phyloP scores from a whole-genome alignment of 2,113 vertebrate genomes.

The Rynchops niger region DNA sequence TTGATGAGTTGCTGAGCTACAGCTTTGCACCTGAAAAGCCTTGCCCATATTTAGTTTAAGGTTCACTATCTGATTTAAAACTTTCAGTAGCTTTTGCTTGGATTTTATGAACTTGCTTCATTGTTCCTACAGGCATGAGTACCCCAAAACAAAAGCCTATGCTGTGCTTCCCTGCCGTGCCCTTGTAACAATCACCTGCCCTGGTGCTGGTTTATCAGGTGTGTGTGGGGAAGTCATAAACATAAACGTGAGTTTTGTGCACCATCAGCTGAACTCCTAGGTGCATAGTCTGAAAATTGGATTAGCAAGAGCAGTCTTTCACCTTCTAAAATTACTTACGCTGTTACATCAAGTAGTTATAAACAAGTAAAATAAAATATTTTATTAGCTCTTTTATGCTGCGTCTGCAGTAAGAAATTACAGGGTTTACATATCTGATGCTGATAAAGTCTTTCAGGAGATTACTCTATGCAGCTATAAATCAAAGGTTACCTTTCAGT shows the following conservation, averaged over 20 bases:
- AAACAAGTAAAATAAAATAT: slow-evolving; percentile 38
- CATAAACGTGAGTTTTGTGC: not conserved
- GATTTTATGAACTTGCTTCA: not conserved
- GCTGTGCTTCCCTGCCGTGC: not conserved
- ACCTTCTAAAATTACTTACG: not conserved
- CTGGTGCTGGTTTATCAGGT: not conserved
- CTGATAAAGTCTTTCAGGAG: not conserved
- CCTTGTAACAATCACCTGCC: not conserved
- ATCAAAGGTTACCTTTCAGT: slow-evolving; percentile 63
- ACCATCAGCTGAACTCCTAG: not conserved
- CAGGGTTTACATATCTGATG: slow-evolving; percentile 20
- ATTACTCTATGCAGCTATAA: slow-evolving; percentile 36
- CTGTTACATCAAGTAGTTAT: not conserved
- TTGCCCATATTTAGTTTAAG: not conserved
- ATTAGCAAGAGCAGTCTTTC: not conserved
- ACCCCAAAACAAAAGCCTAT: not conserved
- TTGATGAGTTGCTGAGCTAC: not conserved
- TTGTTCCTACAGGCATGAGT: not conserved
- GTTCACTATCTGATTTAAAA: not conserved
- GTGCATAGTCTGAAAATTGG: not conserved
- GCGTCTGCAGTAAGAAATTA: slow-evolving; percentile 32
- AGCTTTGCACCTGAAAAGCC: not conserved
- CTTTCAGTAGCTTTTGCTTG: not conserved
- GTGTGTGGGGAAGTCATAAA: not conserved
- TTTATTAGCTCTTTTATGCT: slow-evolving; percentile 59